A percentile compares a stretch with the other conserved stretches of the same genome.
phyloP scores from a whole-genome alignment of 2,888 invertebrate genomes.

The Dryobota labecula region DNA sequence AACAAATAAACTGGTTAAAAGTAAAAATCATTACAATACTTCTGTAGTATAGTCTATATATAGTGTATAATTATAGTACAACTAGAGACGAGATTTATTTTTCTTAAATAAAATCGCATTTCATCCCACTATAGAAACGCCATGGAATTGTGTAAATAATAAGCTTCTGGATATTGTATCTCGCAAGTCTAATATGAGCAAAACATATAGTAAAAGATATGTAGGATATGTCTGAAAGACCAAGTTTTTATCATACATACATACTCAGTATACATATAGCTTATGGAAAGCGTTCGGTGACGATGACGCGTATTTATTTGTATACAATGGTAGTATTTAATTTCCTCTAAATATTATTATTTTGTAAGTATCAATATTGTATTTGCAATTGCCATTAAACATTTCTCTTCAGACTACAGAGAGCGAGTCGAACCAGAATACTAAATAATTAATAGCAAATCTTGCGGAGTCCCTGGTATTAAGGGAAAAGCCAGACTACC shows the following conservation, averaged over 20 bases:
- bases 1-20: background rate
- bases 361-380: slow-evolving; percentile 24
- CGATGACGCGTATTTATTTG: too few relatives aligned
- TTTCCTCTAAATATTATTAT: too few relatives aligned
- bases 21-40: background rate
- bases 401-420: slow-evolving; percentile 25
- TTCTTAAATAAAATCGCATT: too few relatives aligned
- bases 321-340: too few relatives aligned
- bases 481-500: slow-evolving; percentile 41
- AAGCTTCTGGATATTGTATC: slow-evolving; percentile 6
- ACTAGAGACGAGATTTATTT: too few relatives aligned
- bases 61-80: too few relatives aligned
- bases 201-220: too few relatives aligned
- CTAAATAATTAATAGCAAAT: slow-evolving; percentile 63
- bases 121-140: slow-evolving; percentile 1
- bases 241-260: too few relatives aligned
- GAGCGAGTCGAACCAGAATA: slow-evolving; percentile 32
- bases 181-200: background rate
- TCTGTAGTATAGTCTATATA: too few relatives aligned
- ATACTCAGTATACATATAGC: too few relatives aligned
- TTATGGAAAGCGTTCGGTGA: too few relatives aligned
- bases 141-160: slow-evolving; percentile 33
- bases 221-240: too few relatives aligned
- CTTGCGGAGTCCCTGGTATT: slow-evolving; percentile 50
- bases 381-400: slow-evolving; percentile 18